Base-by-base conservation (phyloP, 2,888 invertebrate genomes). In the Caprella mutica region DNA sequence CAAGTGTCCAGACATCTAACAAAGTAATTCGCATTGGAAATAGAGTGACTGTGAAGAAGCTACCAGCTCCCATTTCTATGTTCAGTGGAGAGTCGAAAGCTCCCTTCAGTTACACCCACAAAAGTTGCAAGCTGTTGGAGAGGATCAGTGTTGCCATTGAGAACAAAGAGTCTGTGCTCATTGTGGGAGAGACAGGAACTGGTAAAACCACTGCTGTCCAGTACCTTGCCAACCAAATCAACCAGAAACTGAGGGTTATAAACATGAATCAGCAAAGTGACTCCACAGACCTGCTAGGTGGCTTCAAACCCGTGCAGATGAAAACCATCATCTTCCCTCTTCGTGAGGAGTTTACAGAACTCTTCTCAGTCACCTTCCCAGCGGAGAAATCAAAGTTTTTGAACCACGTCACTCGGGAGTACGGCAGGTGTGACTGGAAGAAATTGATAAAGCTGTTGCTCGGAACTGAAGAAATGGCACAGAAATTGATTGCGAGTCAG, bases 221-320 rank as follows among this genome's bases (percentile, higher is more conserved):
- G 71, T 91, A 87, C 73, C 76, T 97, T 55, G 89, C 96, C 0
- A 79, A 82, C 61, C 82, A 84, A 65, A 81, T 88, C 0, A 85
- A 88, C 8, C 85, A 88, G 67, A 87, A 84, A 69, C 76, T 99
- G 29, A 78, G 86, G 29, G 96, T 97, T 0, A 87, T 99, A 24
- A 99, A 99, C 71, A 89, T 99, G 89, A 98, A 96, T 71, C 96
- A 98, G 70, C 97, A 98, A 71, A 96, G 93, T 44, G 98, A 99
- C 74, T 89, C 89, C 8, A 85, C 91, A 0, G 98, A 99, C 76
- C 78, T 99, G 38, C 78, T 99, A 0, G 98, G 98, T 56, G 97
- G 98, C 64, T 81, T 88, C 71, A 97, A 96, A 73, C 98, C 98
- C 0, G 89, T 96, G 0, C 92, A 96, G 71, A 72, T 94, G 12